Base-by-base conservation (phyloP, 2,113 vertebrate genomes). In the Chiloscyllium plagiosum region DNA sequence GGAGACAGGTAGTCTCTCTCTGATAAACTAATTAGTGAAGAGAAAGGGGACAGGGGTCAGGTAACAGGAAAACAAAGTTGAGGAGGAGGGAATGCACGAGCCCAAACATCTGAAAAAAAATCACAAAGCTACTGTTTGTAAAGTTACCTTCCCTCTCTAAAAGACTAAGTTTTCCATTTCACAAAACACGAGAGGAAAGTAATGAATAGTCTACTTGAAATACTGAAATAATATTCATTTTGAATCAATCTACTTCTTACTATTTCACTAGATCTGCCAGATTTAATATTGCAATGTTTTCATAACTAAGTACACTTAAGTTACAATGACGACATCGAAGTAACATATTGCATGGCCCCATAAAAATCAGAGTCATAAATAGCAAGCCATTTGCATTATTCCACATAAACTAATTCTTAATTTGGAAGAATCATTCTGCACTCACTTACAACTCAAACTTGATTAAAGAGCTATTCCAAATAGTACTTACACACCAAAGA, bases 391-490 rank as follows among this genome's bases (percentile, higher is more conserved):
- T 50, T 12, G 17, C 20, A 19, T 52, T 61, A 19, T n/a, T 24
- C 87, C 61, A 61, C 26, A 61, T 17, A 4, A 90, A 90, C 1
- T 61, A 29, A 89, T 52, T 33, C 52, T 65, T 33, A 90, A 33
- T 61, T 90, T 65, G 22, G 52, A 89, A 89, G 29, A 89, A 15
- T 10, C 29, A 89, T 26, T 89, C 3, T 66, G n/a, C 90, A 68
- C n/a, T 15, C 33, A 37, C 69, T 94, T 94, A 69, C 65, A 94
- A 94, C 92, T 68, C 37, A 69, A 94, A 92, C n/a, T 29, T 56
- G 19, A 68, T 68, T 37, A 3, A 47, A 10, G 22, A 19, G n/a
- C 56, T 68, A 66, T 66, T 66, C 0, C 33, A 20, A 68, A 5
- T 65, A n/a, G 33, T 66, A 93, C 61, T n/a, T 93, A n/a, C 65